Evolutionary conservation across 1,140 invertebrate species (phyloP).

Genomic region (Zaprionus tsacasi): DNA sequence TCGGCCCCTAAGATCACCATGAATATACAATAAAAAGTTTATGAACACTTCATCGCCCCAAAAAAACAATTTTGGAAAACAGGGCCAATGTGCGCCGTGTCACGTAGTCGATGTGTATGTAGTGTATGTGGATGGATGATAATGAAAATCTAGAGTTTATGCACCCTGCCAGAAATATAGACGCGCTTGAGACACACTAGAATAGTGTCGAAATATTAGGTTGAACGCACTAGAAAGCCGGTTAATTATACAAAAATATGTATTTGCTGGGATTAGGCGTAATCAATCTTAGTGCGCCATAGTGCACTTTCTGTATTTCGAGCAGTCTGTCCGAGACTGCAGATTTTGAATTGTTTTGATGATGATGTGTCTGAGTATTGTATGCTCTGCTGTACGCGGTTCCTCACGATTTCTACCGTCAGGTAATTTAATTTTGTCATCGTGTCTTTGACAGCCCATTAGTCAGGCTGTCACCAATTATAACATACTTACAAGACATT

Average conservation of each 20-base stretch:
- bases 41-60: neutral
- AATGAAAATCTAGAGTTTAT: constrained; percentile 23
- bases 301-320: constrained; percentile 34
- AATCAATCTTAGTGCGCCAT: constrained; percentile 66
- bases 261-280: constrained; percentile 55
- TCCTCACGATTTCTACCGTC: constrained; percentile 14
- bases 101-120: constrained; percentile 27
- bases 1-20: neutral
- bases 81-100: constrained; percentile 12
- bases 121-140: neutral
- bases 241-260: constrained; percentile 60
- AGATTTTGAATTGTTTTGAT: constrained; percentile 26
- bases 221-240: constrained; percentile 29
- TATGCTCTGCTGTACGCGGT: constrained; percentile 26
- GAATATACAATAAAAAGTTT: constrained; percentile 11
- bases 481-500: constrained; percentile 56
- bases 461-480: constrained; percentile 58
- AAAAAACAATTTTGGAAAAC: constrained; percentile 1
- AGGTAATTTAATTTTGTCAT: constrained; percentile 31
- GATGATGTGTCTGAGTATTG: constrained; percentile 5
- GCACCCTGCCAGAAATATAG: constrained; percentile 23
- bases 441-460: constrained; percentile 59
- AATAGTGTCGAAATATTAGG: constrained; percentile 4
- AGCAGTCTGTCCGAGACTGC: constrained; percentile 56
- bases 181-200: constrained; percentile 12